phyloP scores from a whole-genome alignment of 2,888 invertebrate genomes.

The Apamea anceps region DNA sequence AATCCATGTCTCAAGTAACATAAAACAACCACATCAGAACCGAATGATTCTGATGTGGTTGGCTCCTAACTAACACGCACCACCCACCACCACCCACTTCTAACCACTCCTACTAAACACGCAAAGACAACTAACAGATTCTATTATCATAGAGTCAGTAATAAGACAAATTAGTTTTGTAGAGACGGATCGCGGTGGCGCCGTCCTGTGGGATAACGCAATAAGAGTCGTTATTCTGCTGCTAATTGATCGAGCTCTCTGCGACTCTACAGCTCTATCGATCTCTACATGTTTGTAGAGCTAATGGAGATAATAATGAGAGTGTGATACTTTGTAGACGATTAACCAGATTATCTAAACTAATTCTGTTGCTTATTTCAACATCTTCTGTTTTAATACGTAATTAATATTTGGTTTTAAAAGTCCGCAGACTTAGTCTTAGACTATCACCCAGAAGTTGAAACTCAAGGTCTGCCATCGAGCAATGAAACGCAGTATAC shows the following conservation, averaged over 20 bases:
- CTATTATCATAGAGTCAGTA: slow-evolving; percentile 53
- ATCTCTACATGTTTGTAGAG: slow-evolving; percentile 36
- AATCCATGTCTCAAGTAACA: not conserved
- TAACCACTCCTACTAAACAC: slow-evolving; percentile 18
- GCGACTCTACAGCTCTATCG: slow-evolving; percentile 46
- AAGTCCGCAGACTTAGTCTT: not conserved
- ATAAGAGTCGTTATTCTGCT: slow-evolving; percentile 61
- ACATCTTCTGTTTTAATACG: not conserved
- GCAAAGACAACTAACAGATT: slow-evolving; percentile 49
- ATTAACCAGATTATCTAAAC: not conserved
- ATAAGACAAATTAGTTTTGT: slow-evolving; percentile 65
- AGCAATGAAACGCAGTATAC: not conserved
- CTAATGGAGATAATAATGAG: slow-evolving; percentile 19
- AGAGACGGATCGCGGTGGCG: slow-evolving; percentile 57
- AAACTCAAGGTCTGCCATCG: not conserved
- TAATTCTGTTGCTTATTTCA: not conserved
- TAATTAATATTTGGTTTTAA: too few species aligned
- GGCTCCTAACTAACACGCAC: too few species aligned
- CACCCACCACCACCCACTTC: too few species aligned
- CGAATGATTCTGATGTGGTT: too few species aligned
- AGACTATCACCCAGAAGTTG: not conserved
- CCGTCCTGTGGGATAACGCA: slow-evolving; percentile 66
- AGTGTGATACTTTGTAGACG: not conserved
- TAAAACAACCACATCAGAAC: too few species aligned
- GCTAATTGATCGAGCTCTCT: slow-evolving; percentile 69